A percentile compares a stretch with the other conserved stretches of the same genome.
Conservation (phyloP, 2,888 invertebrate species). For the Cantharis flavilabris region DNA sequence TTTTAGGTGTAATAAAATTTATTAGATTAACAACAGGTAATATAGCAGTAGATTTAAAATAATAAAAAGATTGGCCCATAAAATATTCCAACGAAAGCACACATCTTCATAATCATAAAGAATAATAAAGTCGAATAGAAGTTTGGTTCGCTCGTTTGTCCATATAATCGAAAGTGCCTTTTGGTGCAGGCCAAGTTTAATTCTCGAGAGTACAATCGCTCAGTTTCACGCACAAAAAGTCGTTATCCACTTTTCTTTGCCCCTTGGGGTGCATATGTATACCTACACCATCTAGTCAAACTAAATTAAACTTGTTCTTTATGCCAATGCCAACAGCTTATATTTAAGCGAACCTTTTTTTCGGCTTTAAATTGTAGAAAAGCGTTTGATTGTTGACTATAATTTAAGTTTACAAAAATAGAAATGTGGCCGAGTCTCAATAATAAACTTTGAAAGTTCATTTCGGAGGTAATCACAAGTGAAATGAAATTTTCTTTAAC, state of each 20-base stretch:
- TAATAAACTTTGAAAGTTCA: conserved; percentile 27
- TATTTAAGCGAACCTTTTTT: neutral
- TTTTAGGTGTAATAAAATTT: neutral
- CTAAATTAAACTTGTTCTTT: conserved; percentile 19
- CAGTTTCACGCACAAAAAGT: conserved; percentile 35
- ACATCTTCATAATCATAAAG: conserved; percentile 21
- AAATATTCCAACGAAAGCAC: neutral
- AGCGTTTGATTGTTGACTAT: neutral
- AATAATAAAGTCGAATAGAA: conserved; percentile 17
- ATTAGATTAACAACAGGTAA: neutral
- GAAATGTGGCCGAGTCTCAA: conserved; percentile 9
- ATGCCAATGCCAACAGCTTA: conserved; percentile 6
- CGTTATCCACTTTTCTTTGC: conserved; percentile 29
- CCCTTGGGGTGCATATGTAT: conserved; percentile 32
- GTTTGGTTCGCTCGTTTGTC: conserved; percentile 15
- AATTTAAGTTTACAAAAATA: neutral
- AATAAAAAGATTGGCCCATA: neutral
- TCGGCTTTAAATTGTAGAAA: neutral
- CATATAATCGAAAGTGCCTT: conserved; percentile 10
- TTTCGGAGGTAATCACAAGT: conserved; percentile 28
- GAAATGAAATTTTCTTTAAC: conserved; percentile 30
- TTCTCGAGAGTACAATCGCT: conserved; percentile 32
- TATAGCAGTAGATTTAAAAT: neutral
- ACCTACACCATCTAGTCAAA: conserved; percentile 14
- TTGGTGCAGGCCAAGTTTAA: conserved; percentile 16